Percentiles rank a stretch among this genome's conserved stretches.
These are phyloP conservation scores for Erythrolamprus reginae DNA, from an alignment of 2,113 vertebrate species.

Conservation along the genomic window DNA sequence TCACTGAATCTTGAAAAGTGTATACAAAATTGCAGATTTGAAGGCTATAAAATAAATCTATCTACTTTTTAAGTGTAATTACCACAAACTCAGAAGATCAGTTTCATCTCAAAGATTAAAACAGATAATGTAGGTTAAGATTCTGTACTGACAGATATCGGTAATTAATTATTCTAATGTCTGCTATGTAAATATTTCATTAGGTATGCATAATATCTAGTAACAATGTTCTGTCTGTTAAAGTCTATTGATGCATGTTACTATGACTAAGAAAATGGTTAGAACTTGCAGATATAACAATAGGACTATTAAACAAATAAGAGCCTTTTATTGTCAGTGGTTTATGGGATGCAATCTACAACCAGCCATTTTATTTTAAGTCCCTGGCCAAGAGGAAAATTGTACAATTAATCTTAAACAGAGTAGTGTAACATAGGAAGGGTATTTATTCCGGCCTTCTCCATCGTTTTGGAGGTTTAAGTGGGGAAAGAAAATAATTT, in stretches of 20 bases:
- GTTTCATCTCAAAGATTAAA: neutral
- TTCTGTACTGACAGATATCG: neutral
- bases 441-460: neutral
- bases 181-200: neutral
- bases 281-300: neutral
- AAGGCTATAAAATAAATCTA: neutral
- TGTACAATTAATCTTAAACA: neutral
- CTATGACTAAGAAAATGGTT: neutral
- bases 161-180: neutral
- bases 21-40: neutral
- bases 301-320: neutral
- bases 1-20: neutral
- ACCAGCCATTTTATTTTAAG: neutral
- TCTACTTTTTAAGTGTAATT: neutral
- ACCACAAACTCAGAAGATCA: neutral
- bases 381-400: too few relatives aligned
- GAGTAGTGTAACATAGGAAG: neutral
- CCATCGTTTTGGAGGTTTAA: neutral
- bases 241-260: neutral
- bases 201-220: neutral
- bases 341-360: neutral
- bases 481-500: neutral
- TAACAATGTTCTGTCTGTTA: neutral
- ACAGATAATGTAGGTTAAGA: neutral
- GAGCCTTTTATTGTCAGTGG: neutral